Conservation (phyloP, 2,888 invertebrate genomes). For the Tetragnatha montana region DNA sequence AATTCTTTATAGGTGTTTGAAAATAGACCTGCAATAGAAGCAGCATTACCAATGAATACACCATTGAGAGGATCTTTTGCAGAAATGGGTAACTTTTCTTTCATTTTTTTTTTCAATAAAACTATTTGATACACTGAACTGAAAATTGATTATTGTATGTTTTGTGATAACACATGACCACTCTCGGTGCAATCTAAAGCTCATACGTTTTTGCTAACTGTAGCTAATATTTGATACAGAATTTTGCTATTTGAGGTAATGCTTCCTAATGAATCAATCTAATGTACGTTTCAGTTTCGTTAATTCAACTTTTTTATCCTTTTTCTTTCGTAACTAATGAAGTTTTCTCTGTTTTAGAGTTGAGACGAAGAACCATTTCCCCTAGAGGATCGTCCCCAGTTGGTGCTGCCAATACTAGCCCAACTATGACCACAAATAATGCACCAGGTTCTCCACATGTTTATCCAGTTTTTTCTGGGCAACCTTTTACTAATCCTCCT, state of each 20-base stretch:
- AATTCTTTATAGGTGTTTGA: constrained; percentile 56
- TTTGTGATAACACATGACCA: too few relatives aligned
- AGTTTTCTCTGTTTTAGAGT: constrained; percentile 38
- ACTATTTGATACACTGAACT: background rate
- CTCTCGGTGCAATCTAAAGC: too few relatives aligned
- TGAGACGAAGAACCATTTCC: constrained; percentile 51
- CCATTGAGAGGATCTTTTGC: constrained; percentile 46
- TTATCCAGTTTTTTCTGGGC: constrained; percentile 48
- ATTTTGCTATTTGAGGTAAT: too few relatives aligned
- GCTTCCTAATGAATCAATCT: too few relatives aligned
- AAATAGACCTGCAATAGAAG: constrained; percentile 61
- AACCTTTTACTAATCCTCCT: constrained; percentile 63
- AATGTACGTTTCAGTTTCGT: too few relatives aligned
- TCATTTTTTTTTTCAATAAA: background rate
- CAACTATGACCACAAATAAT: constrained; percentile 40
- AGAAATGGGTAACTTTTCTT: constrained; percentile 48
- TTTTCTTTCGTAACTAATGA: too few relatives aligned
- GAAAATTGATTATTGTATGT: too few relatives aligned
- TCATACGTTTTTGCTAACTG: too few relatives aligned
- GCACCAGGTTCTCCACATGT: constrained; percentile 56
- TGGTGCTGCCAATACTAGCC: constrained; percentile 24
- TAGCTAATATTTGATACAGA: too few relatives aligned
- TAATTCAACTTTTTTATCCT: too few relatives aligned
- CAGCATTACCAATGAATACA: constrained; percentile 5
- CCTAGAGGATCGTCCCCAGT: constrained; percentile 25